Evolutionary conservation across 2,113 vertebrate genomes (phyloP).

Genomic region (Sterna hirundo): DNA sequence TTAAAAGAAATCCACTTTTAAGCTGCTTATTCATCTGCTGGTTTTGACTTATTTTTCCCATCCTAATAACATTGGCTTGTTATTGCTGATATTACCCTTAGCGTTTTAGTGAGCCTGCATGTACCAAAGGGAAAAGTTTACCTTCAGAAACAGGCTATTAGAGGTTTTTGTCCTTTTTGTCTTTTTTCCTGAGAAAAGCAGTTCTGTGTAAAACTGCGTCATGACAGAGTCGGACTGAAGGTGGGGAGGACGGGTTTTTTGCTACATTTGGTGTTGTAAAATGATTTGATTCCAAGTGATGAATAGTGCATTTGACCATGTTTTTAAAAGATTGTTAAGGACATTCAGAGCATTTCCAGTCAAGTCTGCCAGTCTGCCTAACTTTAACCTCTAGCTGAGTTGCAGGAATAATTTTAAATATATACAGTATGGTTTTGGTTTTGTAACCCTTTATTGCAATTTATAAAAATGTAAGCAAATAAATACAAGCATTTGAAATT

Average conservation of each 20-base stretch:
- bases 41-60: not conserved
- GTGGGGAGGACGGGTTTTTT: not conserved
- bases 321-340: not conserved
- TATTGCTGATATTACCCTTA: not conserved
- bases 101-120: not conserved
- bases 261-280: not conserved
- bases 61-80: not conserved
- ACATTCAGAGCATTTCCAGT: not conserved
- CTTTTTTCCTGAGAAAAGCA: constrained; percentile 46
- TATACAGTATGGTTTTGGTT: not conserved
- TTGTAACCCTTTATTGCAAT: not conserved
- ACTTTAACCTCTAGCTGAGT: not conserved
- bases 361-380: not conserved
- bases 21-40: not conserved
- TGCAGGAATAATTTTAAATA: not conserved
- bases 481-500: not conserved
- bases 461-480: not conserved
- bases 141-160: not conserved
- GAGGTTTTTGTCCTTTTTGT: not conserved
- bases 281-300: not conserved
- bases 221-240: not conserved
- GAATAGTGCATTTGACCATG: not conserved
- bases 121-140: not conserved
- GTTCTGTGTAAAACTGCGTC: not conserved
- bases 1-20: not conserved